phyloP scores from a whole-genome alignment of 2,113 vertebrate genomes.

The Ciconia boyciana region DNA sequence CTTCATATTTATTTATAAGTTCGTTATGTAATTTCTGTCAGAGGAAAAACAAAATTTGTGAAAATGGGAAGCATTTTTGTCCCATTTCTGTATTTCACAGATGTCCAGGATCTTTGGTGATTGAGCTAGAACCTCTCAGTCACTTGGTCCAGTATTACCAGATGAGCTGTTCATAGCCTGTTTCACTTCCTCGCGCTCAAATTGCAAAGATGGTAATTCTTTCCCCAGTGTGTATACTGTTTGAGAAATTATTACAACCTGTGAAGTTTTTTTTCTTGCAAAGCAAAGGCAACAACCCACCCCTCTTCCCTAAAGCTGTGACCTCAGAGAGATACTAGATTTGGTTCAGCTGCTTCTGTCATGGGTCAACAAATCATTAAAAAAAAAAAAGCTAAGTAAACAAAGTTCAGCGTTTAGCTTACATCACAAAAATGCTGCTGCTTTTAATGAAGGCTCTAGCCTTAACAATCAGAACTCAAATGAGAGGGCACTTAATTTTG shows the following conservation, averaged over 20 bases:
- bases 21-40: background rate
- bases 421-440: background rate
- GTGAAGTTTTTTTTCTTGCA: background rate
- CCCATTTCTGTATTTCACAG: background rate
- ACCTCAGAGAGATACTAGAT: background rate
- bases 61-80: background rate
- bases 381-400: background rate
- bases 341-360: background rate
- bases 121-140: background rate
- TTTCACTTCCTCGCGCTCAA: background rate
- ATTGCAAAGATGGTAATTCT: background rate
- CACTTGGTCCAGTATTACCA: background rate
- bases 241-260: background rate
- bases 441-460: background rate
- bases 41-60: background rate
- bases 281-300: background rate
- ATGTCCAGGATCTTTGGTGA: background rate
- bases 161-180: background rate
- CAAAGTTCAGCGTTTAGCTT: background rate
- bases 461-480: background rate
- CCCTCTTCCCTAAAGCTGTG: background rate
- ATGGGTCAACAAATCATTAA: background rate
- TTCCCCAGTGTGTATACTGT: background rate
- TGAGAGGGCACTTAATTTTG: background rate
- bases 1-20: background rate